These are phyloP conservation scores for Rhinogobio ventralis DNA, from an alignment of 2,797 vertebrate species.

Conservation along the genomic window DNA sequence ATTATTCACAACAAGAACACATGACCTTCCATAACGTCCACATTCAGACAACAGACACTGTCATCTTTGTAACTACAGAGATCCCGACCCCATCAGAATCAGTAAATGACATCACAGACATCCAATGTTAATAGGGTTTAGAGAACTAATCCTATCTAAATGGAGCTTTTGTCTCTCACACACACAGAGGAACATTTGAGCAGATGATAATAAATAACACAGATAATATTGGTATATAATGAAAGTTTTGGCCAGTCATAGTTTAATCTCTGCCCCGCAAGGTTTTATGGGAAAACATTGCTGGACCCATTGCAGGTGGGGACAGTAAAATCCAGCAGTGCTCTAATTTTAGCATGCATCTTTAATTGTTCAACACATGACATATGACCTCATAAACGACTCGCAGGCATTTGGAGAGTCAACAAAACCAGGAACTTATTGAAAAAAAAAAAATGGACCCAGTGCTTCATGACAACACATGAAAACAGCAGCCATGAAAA, in stretches of 20 bases:
- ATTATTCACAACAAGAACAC: conserved; percentile 19
- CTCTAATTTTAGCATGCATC: conserved; percentile 55
- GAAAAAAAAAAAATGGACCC: conserved; percentile 39
- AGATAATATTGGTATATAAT: conserved; percentile 36
- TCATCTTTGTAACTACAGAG: conserved; percentile 44
- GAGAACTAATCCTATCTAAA: conserved; percentile 36
- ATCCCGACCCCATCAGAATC: background rate
- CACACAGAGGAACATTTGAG: background rate
- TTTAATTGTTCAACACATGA: conserved; percentile 61
- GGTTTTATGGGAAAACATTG: conserved; percentile 52
- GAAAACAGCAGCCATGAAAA: conserved; percentile 56
- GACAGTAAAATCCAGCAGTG: conserved; percentile 55
- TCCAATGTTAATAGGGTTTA: conserved; percentile 42
- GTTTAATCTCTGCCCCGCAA: conserved; percentile 25
- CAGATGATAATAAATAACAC: conserved; percentile 36
- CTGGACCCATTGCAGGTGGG: conserved; percentile 47
- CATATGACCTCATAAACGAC: conserved; percentile 60
- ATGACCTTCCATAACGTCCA: conserved; percentile 14
- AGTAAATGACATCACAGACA: conserved; percentile 26
- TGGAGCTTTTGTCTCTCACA: conserved; percentile 29
- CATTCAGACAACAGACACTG: conserved; percentile 51
- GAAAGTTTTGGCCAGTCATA: conserved; percentile 23
- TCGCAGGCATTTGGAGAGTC: conserved; percentile 41
- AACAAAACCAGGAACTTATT: conserved; percentile 40
- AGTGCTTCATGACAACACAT: conserved; percentile 38